Base-by-base conservation (phyloP, 2,797 vertebrate genomes). In the Cossypha niveicapilla region DNA sequence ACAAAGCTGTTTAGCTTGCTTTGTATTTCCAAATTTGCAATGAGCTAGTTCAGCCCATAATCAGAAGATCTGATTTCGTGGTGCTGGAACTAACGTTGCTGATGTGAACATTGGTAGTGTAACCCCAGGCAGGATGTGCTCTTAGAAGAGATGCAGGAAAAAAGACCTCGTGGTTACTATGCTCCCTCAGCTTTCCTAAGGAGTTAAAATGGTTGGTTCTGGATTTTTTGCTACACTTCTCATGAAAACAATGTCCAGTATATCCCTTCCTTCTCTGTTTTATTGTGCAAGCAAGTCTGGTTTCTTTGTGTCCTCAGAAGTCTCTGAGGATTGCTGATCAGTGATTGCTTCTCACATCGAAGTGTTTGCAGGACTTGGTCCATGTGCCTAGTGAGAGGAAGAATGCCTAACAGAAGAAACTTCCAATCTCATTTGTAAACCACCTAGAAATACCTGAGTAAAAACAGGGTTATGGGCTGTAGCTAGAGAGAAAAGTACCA, bases 371-470 rank as follows among this genome's bases (percentile, higher is more conserved):
- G 54, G 48, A 76, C 73, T 87, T 77, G 35, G 28, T 67, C 60
- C 39, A 10, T 11, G 12, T 60, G 60, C 27, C 54, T 77, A 35
- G 22, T 65, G 66, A 80, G 41, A 80, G 57, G 74, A 95, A 80
- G 62, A 93, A 45, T 24, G 44, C 47, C 41, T 88, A 74, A 72
- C 13, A 48, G 15, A 74, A 93, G 63, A 76, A n/a, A 22, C 21
- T 63, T 74, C n/a, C 34, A 42, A 8, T 78, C 45, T 81, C 27
- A n/a, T 80, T 84, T 86, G 9, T 90, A 90, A 95, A 42, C 11
- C 13, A 57, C 34, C 30, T 93, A 53, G 65, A 45, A 91, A 65
- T 1, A 70, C 25, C 65, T 74, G 30, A 44, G 35, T 48, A 16
- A 88, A 60, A 86, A 8, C 15, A 56, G 18, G 50, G 7, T 30